A percentile compares a stretch with the other conserved stretches of the same genome.
Conservation (phyloP, 2,888 invertebrate species). For the Drosophila testacea region DNA sequence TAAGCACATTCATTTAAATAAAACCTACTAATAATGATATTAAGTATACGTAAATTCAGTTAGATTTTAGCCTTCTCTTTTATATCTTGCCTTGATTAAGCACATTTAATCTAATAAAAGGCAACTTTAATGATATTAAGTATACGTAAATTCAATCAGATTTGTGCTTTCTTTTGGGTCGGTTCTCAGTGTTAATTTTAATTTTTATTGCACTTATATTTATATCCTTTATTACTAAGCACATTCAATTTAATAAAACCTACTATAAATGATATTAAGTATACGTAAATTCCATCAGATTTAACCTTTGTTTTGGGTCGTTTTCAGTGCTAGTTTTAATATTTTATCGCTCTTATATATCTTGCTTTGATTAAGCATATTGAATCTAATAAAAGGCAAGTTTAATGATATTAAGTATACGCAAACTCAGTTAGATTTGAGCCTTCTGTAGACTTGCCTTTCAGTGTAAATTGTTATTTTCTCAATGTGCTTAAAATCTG, state of each 20-base stretch:
- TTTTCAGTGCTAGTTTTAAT: too few species aligned
- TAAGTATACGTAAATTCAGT: slow-evolving; percentile 1
- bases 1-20: not conserved
- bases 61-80: too few species aligned
- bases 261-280: too few species aligned
- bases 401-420: not conserved
- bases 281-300: too few species aligned
- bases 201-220: not conserved
- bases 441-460: not conserved
- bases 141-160: not conserved
- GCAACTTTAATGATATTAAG: not conserved
- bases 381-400: not conserved
- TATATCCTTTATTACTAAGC: too few species aligned
- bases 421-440: not conserved
- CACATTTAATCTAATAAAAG: too few species aligned
- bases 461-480: not conserved
- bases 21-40: not conserved
- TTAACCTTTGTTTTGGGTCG: too few species aligned
- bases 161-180: too few species aligned
- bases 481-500: not conserved
- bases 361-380: too few species aligned
- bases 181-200: not conserved
- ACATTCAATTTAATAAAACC: too few species aligned
- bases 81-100: too few species aligned
- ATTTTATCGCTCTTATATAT: too few species aligned